Base-by-base conservation (phyloP, 1,140 invertebrate genomes). In the Papilio aristodemus region DNA sequence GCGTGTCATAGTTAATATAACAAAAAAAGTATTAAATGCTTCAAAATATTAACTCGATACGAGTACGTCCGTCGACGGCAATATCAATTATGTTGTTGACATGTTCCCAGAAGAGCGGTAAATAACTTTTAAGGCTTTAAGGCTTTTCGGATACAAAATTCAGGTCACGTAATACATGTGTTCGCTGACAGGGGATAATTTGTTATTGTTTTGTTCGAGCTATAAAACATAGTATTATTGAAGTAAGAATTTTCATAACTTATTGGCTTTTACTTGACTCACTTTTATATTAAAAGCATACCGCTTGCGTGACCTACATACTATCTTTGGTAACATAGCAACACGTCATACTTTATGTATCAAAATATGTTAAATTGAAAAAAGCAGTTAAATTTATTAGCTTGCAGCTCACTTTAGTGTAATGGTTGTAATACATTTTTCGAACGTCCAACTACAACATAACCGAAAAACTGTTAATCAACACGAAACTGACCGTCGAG, bases 171-270 rank as follows among this genome's bases (percentile, higher is more conserved):
- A 54, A 54, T 54, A 54, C 19, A 54, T 25, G 46, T 54, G 46
- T 54, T 54, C 46, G 46, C 46, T 54, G 46, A 54, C 46, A 54
- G 22, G 46, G 46, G 46, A 54, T 54, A 22, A 25, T 25, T 54
- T 54, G 46, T 54, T 22, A 54, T 54, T 54, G 19, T 46, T 54
- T 54, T 54, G 46, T 54, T 54, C 14, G 19, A 17, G 46, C 46
- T 54, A 22, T 9, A 22, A 54, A 54, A 54, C 19, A 54, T 54
- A 22, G 46, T 25, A 22, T 54, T 54, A 54, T 54, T 22, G 19
- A 54, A 10, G 46, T 25, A 22, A 25, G 46, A 8, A 11, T 25
- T 50, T 50, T 50, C 46, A 22, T 54, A 54, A 54, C 10, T 22
- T 22, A 11, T 54, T 13, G 19, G 46, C 1, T 50, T 25, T 22